Conservation (phyloP, 2,113 vertebrate genomes). For the Theropithecus gelada region DNA sequence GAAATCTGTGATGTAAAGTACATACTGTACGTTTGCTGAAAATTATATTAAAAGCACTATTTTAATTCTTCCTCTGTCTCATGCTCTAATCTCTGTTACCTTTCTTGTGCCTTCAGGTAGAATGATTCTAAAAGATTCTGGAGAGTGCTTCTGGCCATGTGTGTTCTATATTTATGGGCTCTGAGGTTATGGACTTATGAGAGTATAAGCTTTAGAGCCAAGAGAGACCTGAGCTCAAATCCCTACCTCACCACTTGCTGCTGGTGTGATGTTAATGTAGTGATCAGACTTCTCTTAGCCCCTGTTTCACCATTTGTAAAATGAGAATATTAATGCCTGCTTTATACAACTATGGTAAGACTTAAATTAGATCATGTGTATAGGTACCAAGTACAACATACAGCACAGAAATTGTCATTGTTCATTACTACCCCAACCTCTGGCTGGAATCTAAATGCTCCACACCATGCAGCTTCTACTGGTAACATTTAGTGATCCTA, state of each 20-base stretch:
- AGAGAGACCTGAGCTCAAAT: not conserved
- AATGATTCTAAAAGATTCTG: not conserved
- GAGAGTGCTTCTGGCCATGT: not conserved
- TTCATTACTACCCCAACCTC: not conserved
- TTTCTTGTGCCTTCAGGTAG: not conserved
- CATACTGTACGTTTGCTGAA: conserved; percentile 86
- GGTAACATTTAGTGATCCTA: not conserved
- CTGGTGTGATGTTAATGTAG: not conserved
- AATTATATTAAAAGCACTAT: conserved; percentile 89
- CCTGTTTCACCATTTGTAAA: not conserved
- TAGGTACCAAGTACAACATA: not conserved
- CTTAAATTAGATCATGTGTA: not conserved
- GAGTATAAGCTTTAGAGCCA: not conserved
- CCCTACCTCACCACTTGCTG: not conserved
- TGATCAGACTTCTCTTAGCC: not conserved
- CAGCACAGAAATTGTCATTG: not conserved
- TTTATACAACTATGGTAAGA: not conserved
- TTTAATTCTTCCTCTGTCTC: conserved; percentile 86
- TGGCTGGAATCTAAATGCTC: not conserved
- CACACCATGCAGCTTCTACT: not conserved
- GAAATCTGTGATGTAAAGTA: conserved; percentile 84
- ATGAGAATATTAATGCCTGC: not conserved
- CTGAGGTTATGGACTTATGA: not conserved
- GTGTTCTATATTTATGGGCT: not conserved
- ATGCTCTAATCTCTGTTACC: conserved; percentile 67